Evolutionary conservation across 2,888 invertebrate genomes (phyloP), one percentile per base, ranked within the genome.

Genomic region (Sarcophaga caerulescens): DNA sequence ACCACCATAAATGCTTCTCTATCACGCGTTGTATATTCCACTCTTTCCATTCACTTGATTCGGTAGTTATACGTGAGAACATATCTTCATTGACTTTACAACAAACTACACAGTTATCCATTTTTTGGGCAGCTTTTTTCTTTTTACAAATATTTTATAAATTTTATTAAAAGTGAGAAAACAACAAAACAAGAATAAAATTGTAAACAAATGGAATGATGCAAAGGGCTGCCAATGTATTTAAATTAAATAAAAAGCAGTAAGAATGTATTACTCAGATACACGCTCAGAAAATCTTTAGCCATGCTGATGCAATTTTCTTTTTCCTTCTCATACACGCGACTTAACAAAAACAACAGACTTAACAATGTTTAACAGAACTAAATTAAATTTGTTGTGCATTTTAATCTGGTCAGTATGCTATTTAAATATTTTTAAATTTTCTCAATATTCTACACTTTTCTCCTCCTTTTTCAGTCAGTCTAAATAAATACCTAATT

Each of bases 1-100:
- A 86, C 86, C 86, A 86, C 86, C 86, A 86, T 65, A 86, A 78
- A 78, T 86, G 86, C 35, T 86, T 86, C 45, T 86, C 81, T 45
- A 84, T 81, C 25, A 86, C 73, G 4, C 75, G 83, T 25, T 86
- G 74, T 4, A 86, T 75, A n/a, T 86, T 81, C 63, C 63, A 74
- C 12, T 81, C 78, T n/a, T 81, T 78, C 84, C 84, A 86, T 21
- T 84, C 81, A 45, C 44, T 75, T 0, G 84, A 81, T 57, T 35
- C 21, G 3, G 62, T 75, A 1, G 14, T 71, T 1, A 85, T 80
- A 3, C 83, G 85, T 14, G 73, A 63, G 45, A 69, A 77, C 44
- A 65, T 17, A 59, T 85, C 80, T 12, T 65, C 74, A 81, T 68
- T 80, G 14, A 57, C 63, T 74, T 83, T 65, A n/a, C 74, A 86